Evolutionary conservation across 2,113 vertebrate genomes (phyloP), one percentile per base, ranked within the genome.

Genomic region (Petroica traversi): DNA sequence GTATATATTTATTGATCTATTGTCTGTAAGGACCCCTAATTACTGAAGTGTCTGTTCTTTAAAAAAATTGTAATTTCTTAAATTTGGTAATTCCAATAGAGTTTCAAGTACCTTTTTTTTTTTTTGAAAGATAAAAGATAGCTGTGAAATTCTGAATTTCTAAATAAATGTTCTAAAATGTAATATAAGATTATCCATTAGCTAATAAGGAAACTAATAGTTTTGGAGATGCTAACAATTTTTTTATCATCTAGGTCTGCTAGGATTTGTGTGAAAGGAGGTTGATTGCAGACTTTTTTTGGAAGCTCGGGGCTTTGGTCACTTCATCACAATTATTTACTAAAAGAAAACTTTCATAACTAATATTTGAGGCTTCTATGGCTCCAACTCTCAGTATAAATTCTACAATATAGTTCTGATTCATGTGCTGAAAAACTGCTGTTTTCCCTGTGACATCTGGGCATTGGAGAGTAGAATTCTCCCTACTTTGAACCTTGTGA

Each of bases 1-100:
- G 23, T 24, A 31, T 5, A 31, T 14, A 5, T 23, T 0, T 31
- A 11, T 19, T 4, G 6, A 6, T 68, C 7, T 31, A 12, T 17
- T 46, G 26, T 28, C 51, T 62, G 6, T 29, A 89, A 48, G 41
- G 28, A 61, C 9, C 14, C 12, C 18, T 63, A 46, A 67, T 75
- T 43, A 86, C 3, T 73, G 54, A 68, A 11, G 2, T 68, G 13
- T 64, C 8, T 40, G 12, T 36, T 77, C 55, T 80, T 88, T 48
- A 73, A 90, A 64, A 73, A 90, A 64, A 20, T 5, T 83, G 36
- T 8, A 66, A 8, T 23, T 94, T 69, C 41, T 73, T 45, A 29
- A 84, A 28, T 54, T 26, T 55, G 86, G 24, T 76, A 48, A 76
- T 80, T 8, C 16, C 14, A 73, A 9, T 1, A 43, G 34, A 31